phyloP scores from a whole-genome alignment of 2,797 vertebrate genomes.

The Pempheris klunzingeri region DNA sequence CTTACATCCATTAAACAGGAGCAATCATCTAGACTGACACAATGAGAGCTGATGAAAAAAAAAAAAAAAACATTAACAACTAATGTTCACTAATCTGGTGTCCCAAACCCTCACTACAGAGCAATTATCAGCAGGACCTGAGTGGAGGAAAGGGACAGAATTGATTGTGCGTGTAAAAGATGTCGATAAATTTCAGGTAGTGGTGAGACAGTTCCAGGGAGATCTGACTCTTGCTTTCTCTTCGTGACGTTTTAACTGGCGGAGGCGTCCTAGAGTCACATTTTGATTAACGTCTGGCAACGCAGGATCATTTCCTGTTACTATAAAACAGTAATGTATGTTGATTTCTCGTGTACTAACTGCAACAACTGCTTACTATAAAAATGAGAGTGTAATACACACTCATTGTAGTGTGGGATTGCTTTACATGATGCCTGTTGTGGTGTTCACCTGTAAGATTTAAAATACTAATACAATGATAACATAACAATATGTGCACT shows the following conservation, averaged over 20 bases:
- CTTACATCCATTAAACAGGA: conserved; percentile 70
- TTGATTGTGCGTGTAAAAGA: not conserved
- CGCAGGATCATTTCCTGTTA: not conserved
- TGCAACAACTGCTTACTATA: too few species aligned
- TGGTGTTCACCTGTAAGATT: not conserved
- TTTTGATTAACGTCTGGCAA: too few species aligned
- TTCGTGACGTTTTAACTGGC: too few species aligned
- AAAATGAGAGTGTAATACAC: not conserved
- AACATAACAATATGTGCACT: too few species aligned
- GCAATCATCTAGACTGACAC: conserved; percentile 80
- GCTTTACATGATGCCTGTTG: not conserved
- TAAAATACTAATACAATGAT: too few species aligned
- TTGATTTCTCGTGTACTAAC: not conserved
- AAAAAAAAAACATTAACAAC: conserved; percentile 21
- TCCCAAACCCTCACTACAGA: not conserved
- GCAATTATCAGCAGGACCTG: not conserved
- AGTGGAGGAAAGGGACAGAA: not conserved
- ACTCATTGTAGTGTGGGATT: not conserved
- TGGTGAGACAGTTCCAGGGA: not conserved
- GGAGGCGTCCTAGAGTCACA: too few species aligned
- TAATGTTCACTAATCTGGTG: conserved; percentile 11
- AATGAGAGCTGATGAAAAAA: conserved; percentile 72
- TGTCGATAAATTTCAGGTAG: not conserved
- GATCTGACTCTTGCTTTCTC: not conserved
- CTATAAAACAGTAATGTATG: not conserved